Evolutionary conservation across 2,888 invertebrate species (phyloP), one percentile per base, ranked within the genome.

Genomic region (Coelogynopora nodosa): DNA sequence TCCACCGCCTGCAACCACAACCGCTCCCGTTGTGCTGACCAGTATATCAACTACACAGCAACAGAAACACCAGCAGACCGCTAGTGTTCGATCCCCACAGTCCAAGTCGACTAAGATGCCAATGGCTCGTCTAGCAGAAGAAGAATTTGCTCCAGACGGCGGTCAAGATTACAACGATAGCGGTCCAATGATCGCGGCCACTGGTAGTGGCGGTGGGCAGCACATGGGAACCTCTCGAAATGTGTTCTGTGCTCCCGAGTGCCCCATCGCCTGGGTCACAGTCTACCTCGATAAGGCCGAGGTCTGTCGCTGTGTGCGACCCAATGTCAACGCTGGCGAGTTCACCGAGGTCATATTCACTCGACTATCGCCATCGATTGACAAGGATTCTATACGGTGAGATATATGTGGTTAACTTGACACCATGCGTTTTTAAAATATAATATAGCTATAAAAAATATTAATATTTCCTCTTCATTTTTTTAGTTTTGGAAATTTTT

Each of bases 231-330:
- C 18, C 23, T 5, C 74, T 5, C 5, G 84, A 0, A 84, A 84
- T 27, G 31, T 67, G 0, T 84, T 84, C 31, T 49, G 67, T 31
- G 84, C 84, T 0, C 49, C 84, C 0, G 13, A 31, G 23, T 86
- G 86, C 67, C 49, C 31, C 31, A 85, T 86, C 27, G 31, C 30
- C 29, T 81, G 31, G 23, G 89, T 90, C 28, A 89, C 89, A 0
- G 90, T 90, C 5, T 90, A 90, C 84, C 87, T 89, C 31, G 90
- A 90, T 88, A 87, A 90, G 30, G 90, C 90, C 0, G 90, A 90
- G 84, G 89, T 90, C 0, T 89, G 89, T 86, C 87, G 87, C 1
- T 49, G 49, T 23, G 83, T 87, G 30, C 31, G 27, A 13, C 87
- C 82, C 13, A 81, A 86, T 2, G 67, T 87, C 23, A 30, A n/a